Base-by-base conservation (phyloP, 2,797 vertebrate species). In the Coendou prehensilis region DNA sequence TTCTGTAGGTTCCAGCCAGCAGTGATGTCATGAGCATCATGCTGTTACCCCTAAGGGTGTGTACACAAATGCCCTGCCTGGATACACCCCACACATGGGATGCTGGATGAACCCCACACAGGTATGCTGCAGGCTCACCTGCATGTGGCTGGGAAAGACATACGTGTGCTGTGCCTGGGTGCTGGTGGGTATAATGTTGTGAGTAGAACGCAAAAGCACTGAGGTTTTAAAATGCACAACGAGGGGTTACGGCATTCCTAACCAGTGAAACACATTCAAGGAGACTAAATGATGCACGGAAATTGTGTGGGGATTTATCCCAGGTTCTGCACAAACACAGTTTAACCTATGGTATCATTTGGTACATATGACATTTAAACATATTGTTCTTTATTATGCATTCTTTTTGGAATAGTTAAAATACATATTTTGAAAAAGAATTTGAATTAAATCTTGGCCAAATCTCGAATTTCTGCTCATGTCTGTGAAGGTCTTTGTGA, bases 61-160 rank as follows among this genome's bases (percentile, higher is more conserved):
- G 1, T 0, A 18, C 28, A 15, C 7, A 1, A 0, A 54, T 0
- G 0, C 33, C 57, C 6, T 0, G 2, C 17, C 33, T 9, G 23
- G 9, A 17, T 45, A n/a, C 1, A 1, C 18, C 10, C 28, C 5
- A 2, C 4, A 9, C 20, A 1, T 7, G 26, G 26, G 54, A 41
- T 47, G 17, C 73, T n/a, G 26, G 67, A 18, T 22, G 0, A 0
- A 4, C 22, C 28, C 90, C 91, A 56, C 73, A 23, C n/a, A 11
- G 8, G 8, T 8, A 14, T 15, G 17, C 8, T 41, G 47, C 0
- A 0, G 45, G 9, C 47, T 22, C 20, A 9, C 54, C 69, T 45
- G 9, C 2, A 9, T 0, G 52, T 56, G 61, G 18, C 7, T 9
- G 17, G 18, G 78, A 90, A 78, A 57, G 17, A 15, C 33, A 5